Evolutionary conservation across 2,888 invertebrate species (phyloP).

Genomic region (Orgyia antiqua): DNA sequence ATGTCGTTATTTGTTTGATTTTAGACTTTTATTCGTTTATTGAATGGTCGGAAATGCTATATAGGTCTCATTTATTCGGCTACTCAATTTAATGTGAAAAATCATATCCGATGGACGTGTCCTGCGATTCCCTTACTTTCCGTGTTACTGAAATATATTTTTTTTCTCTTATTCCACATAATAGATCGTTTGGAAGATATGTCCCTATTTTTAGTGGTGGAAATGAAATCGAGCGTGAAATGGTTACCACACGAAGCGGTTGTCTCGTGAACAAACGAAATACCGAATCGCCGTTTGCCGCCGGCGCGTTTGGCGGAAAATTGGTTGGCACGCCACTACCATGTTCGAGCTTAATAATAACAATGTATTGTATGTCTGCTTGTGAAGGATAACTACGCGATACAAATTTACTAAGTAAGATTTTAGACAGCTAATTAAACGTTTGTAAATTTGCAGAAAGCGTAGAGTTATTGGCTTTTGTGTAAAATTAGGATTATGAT

Average conservation of each 20-base stretch:
- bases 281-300: constrained; percentile 43
- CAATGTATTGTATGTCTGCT: constrained; percentile 28
- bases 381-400: constrained; percentile 15
- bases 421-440: neutral
- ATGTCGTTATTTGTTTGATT: too few species aligned
- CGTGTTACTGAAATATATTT: constrained; percentile 22
- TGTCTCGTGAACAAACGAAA: constrained; percentile 70
- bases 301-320: constrained; percentile 63
- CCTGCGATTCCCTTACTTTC: constrained; percentile 6
- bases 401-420: constrained; percentile 5
- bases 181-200: constrained; percentile 40
- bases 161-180: constrained; percentile 36
- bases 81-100: constrained; percentile 79
- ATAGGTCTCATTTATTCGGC: too few species aligned
- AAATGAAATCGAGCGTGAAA: constrained; percentile 71
- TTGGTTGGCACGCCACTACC: constrained; percentile 50
- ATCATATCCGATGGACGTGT: constrained; percentile 71
- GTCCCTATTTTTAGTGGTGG: constrained; percentile 57
- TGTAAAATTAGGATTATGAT: too few species aligned
- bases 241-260: constrained; percentile 65
- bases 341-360: constrained; percentile 30
- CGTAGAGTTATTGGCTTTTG: too few species aligned
- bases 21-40: too few species aligned
- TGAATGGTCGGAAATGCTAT: too few species aligned
- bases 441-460: neutral